Evolutionary conservation across 2,888 invertebrate species (phyloP).

Genomic region (Ichneumoninae sp.): DNA sequence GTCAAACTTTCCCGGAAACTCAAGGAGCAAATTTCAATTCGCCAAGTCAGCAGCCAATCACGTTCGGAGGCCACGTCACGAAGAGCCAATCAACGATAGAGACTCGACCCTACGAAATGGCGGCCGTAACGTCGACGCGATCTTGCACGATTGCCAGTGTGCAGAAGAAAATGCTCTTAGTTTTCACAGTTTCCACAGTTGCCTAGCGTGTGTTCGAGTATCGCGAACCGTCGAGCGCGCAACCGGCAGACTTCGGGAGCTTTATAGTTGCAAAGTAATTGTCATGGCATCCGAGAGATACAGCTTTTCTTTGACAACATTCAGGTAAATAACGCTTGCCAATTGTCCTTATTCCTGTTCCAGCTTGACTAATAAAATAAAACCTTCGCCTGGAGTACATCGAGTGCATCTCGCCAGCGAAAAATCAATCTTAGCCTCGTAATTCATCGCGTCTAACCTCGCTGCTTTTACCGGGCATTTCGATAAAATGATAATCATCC

Average conservation of each 20-base stretch:
- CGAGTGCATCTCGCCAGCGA: not conserved
- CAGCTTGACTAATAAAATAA: not conserved
- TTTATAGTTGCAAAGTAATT: slow-evolving; percentile 86
- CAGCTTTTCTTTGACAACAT: slow-evolving; percentile 97
- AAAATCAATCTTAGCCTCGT: slow-evolving; percentile 8
- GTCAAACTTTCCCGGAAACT: too few relatives aligned
- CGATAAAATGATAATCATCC: slow-evolving; percentile 39
- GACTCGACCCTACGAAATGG: too few relatives aligned
- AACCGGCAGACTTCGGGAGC: slow-evolving; percentile 42
- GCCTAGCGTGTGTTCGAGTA: not conserved
- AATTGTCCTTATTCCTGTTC: slow-evolving; percentile 15
- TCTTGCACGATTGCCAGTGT: too few relatives aligned
- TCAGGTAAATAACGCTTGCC: slow-evolving; percentile 87
- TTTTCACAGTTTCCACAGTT: not conserved
- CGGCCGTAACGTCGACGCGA: too few relatives aligned
- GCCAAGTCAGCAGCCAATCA: too few relatives aligned
- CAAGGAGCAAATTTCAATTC: too few relatives aligned
- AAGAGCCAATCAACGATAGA: too few relatives aligned
- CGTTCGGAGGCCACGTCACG: too few relatives aligned
- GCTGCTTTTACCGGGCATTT: slow-evolving; percentile 38
- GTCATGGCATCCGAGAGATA: slow-evolving; percentile 97
- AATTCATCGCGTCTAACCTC: slow-evolving; percentile 52
- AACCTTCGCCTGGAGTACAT: not conserved
- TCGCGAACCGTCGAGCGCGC: not conserved
- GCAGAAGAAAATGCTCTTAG: too few relatives aligned